phyloP scores from a whole-genome alignment of 2,797 vertebrate genomes.

The Aselliscus stoliczkanus region DNA sequence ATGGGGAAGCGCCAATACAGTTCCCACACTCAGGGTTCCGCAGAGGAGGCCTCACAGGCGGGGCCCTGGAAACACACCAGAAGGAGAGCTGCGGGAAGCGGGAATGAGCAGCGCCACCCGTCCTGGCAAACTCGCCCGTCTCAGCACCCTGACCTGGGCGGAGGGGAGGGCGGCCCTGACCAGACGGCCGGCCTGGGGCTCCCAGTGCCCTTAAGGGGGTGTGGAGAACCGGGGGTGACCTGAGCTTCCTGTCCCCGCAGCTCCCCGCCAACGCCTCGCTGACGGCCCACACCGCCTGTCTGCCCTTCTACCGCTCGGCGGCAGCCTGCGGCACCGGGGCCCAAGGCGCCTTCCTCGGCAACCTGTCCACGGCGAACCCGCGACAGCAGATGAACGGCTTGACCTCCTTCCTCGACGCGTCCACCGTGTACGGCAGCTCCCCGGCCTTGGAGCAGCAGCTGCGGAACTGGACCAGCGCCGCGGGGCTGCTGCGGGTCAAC shows the following conservation, averaged over 20 bases:
- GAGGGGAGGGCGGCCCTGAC: too few species aligned
- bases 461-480: conserved; percentile 84
- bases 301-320: conserved; percentile 91
- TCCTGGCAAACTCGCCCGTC: too few species aligned
- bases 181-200: fast-evolving
- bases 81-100: not conserved
- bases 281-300: conserved; percentile 76
- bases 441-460: conserved; percentile 78
- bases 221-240: not conserved
- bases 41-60: too few species aligned
- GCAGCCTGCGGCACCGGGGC: conserved; percentile 82
- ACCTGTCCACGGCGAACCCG: conserved; percentile 72
- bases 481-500: conserved; percentile 88
- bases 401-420: conserved; percentile 94
- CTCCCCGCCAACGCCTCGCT: conserved; percentile 72
- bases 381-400: conserved; percentile 92
- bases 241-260: conserved; percentile 72
- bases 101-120: too few species aligned
- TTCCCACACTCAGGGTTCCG: fast-evolving
- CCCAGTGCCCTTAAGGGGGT: fast-evolving
- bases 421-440: conserved; percentile 90
- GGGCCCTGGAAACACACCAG: not conserved
- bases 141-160: too few species aligned
- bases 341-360: conserved; percentile 53
- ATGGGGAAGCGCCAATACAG: too few species aligned